Conservation (phyloP, 2,797 vertebrate genomes). For the Rhadinocentrus ornatus region DNA sequence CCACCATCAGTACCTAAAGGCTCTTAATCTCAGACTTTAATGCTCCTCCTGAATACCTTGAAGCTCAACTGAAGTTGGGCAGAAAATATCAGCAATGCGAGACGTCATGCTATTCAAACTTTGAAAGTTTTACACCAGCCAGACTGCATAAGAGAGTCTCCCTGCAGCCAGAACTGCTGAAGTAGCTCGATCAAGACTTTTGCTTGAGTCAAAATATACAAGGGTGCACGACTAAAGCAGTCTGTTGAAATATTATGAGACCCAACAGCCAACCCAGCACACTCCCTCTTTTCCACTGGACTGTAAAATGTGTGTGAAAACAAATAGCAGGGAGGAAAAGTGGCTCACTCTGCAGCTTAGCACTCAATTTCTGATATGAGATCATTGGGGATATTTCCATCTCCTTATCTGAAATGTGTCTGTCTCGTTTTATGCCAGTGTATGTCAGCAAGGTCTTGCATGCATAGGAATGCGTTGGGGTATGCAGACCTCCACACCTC, state of each 20-base stretch:
- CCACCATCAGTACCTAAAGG: background rate
- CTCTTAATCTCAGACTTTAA: background rate
- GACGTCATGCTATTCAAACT: background rate
- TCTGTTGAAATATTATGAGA: background rate
- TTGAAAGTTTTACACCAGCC: background rate
- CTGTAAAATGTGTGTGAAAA: conserved; percentile 23
- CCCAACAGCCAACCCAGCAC: background rate
- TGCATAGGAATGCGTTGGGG: conserved; percentile 52
- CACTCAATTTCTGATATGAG: conserved; percentile 52
- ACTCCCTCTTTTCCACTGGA: conserved; percentile 17
- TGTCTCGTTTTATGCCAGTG: conserved; percentile 35
- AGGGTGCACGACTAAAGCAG: background rate
- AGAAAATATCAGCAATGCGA: background rate
- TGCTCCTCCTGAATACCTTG: no score
- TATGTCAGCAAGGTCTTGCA: conserved; percentile 48
- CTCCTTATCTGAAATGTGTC: conserved; percentile 60
- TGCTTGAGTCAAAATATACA: background rate
- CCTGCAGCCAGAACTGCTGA: background rate
- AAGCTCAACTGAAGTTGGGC: no score
- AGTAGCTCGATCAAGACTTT: background rate
- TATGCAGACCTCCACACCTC: conserved; percentile 37
- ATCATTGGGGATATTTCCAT: conserved; percentile 64
- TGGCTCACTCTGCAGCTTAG: conserved; percentile 15
- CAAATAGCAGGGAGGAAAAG: conserved; percentile 22
- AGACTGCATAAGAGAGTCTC: background rate